Evolutionary conservation across 2,113 vertebrate species (phyloP).

Genomic region (Seriola quinqueradiata): DNA sequence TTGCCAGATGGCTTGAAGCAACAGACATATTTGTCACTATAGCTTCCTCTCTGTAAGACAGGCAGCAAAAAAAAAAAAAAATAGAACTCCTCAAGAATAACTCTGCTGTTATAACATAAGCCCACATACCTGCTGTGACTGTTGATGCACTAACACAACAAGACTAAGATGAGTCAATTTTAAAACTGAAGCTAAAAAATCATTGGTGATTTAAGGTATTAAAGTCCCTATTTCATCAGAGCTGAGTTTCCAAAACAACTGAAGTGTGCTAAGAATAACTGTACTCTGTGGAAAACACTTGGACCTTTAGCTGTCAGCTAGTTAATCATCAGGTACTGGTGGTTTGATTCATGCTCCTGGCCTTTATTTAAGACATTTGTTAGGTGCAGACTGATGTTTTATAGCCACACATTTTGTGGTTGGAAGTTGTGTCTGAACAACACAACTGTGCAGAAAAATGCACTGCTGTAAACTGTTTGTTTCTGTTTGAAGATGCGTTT

Average conservation of each 20-base stretch:
- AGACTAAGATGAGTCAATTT: conserved; percentile 29
- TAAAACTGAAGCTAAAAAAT: conserved; percentile 16
- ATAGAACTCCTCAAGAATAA: conserved; percentile 38
- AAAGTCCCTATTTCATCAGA: conserved; percentile 6
- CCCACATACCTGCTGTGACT: conserved; percentile 17
- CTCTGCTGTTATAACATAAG: conserved; percentile 1
- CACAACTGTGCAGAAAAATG: conserved; percentile 73
- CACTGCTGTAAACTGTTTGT: conserved; percentile 61
- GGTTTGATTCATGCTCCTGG: conserved; percentile 75
- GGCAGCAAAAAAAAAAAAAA: conserved; percentile 19
- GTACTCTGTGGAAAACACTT: conserved; percentile 40
- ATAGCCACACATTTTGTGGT: conserved; percentile 80
- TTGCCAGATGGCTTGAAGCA: conserved; percentile 54
- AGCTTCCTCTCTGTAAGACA: conserved; percentile 39
- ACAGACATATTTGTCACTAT: conserved; percentile 52
- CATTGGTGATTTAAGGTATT: conserved; percentile 7
- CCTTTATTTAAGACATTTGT: conserved; percentile 77
- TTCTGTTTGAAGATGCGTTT: conserved; percentile 61
- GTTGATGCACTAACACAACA: conserved; percentile 47
- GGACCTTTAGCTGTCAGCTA: conserved; percentile 55
- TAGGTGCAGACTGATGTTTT: conserved; percentile 77
- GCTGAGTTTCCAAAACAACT: conserved; percentile 12
- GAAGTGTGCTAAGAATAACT: conserved; percentile 12
- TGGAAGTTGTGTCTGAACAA: conserved; percentile 71
- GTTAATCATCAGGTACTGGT: conserved; percentile 78